A percentile compares a stretch with the other conserved stretches of the same genome.
Conservation (phyloP, 2,888 invertebrate species). For the Pogonocherus hispidulus region DNA sequence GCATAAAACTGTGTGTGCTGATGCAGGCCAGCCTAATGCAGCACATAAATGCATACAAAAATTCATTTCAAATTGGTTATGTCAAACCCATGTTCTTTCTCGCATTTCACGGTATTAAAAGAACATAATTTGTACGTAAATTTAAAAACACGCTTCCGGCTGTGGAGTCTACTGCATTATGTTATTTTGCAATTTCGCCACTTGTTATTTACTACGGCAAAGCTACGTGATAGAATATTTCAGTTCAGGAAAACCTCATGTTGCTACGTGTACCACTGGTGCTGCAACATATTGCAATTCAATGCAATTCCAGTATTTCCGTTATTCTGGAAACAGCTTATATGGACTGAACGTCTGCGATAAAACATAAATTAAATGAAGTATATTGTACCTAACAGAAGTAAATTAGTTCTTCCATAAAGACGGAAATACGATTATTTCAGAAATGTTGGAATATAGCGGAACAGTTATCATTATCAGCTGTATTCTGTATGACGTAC, state of each 20-base stretch:
- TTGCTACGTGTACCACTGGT: background rate
- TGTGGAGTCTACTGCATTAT: constrained; percentile 2
- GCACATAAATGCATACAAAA: background rate
- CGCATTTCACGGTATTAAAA: background rate
- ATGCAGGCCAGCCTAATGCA: background rate
- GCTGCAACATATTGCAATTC: constrained; percentile 4
- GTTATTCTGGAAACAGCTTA: background rate
- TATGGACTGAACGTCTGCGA: background rate
- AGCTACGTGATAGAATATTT: constrained; percentile 4
- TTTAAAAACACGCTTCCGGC: background rate
- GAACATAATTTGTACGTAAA: constrained; percentile 1
- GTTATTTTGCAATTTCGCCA: constrained; percentile 6
- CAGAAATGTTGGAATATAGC: too few species aligned
- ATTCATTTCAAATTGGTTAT: background rate
- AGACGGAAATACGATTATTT: background rate
- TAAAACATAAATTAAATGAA: background rate
- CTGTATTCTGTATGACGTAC: too few species aligned
- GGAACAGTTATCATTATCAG: too few species aligned
- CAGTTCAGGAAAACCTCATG: constrained; percentile 1
- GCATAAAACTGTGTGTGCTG: background rate
- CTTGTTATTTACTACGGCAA: background rate
- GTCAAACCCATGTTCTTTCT: background rate
- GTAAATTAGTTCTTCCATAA: background rate
- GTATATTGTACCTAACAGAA: background rate
- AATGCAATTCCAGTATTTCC: constrained; percentile 1